Base-by-base conservation (phyloP, 2,888 invertebrate genomes). In the Cephus pygmeus region DNA sequence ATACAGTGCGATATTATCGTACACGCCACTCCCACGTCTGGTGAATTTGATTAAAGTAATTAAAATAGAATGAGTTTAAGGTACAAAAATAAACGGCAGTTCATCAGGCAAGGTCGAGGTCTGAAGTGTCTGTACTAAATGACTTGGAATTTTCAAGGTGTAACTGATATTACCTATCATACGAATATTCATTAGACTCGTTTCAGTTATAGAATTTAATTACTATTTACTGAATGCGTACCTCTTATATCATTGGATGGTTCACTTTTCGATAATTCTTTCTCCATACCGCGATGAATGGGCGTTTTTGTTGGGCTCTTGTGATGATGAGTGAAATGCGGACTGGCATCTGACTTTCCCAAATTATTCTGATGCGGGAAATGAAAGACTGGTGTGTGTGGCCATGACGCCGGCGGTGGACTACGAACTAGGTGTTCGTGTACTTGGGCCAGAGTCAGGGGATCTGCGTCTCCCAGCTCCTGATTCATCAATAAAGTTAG, bases 361-460 rank as follows among this genome's bases (percentile, higher is more conserved):
- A 90, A 91, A 78, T 92, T 92, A 80, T 92, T 92, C 73, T 90
- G 92, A 85, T 91, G 91, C 3, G 94, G 93, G 87, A 94, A 94
- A 82, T 93, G 92, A 87, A 94, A 94, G 77, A 93, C 91, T n/a
- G 94, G 93, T 69, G 93, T 93, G 84, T 93, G 92, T 36, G 96
- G 95, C 96, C 96, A 96, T 82, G 94, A 94, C 33, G 94, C 95
- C 0, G 96, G 96, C 3, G 96, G 96, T 36, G 96, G 96, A 83
- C 96, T 96, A 80, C 96, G 93, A 76, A 96, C 96, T 93, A 96
- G 94, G 89, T 96, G 96, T 88, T 96, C 96, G 87, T 96, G 96
- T 78, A 96, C 95, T 91, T 96, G 96, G 81, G 96, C 96, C 80
- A 96, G 91, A 34, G 95, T 95, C 82, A 96, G 89, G 0, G 96